phyloP scores from a whole-genome alignment of 2,888 invertebrate genomes.

The Tenthredo mesomela region DNA sequence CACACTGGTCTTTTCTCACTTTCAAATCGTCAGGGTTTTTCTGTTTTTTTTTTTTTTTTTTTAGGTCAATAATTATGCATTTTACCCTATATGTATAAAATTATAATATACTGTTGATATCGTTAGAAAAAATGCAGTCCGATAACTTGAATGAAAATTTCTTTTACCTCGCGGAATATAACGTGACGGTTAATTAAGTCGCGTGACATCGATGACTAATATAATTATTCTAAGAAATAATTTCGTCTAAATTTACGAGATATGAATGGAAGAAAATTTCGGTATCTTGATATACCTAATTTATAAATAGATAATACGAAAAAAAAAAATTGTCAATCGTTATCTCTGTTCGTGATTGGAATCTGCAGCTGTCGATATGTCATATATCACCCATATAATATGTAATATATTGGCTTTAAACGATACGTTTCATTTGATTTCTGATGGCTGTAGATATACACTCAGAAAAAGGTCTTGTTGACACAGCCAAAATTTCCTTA shows the following conservation, averaged over 20 bases:
- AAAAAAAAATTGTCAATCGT: neutral
- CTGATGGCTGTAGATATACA: neutral
- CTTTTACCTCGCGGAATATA: too few relatives aligned
- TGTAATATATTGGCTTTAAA: neutral
- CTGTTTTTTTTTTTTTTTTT: neutral
- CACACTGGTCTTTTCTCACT: neutral
- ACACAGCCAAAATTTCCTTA: too few relatives aligned
- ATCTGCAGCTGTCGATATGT: too few relatives aligned
- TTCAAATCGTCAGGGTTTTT: neutral
- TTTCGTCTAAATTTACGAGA: neutral
- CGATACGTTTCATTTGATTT: neutral
- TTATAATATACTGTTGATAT: neutral
- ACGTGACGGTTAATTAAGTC: too few relatives aligned
- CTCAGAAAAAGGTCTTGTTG: too few relatives aligned
- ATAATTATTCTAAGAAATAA: neutral
- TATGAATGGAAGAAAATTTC: neutral
- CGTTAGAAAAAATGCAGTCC: neutral
- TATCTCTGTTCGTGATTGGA: too few relatives aligned
- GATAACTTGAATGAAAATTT: too few relatives aligned
- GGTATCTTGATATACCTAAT: neutral
- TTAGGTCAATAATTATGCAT: neutral
- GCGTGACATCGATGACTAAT: neutral
- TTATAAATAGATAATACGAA: neutral
- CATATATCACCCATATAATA: too few relatives aligned
- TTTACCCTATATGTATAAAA: neutral